Percentiles rank a stretch among this genome's conserved stretches.
phyloP scores from a whole-genome alignment of 2,797 vertebrate genomes.

The Columba guinea region DNA sequence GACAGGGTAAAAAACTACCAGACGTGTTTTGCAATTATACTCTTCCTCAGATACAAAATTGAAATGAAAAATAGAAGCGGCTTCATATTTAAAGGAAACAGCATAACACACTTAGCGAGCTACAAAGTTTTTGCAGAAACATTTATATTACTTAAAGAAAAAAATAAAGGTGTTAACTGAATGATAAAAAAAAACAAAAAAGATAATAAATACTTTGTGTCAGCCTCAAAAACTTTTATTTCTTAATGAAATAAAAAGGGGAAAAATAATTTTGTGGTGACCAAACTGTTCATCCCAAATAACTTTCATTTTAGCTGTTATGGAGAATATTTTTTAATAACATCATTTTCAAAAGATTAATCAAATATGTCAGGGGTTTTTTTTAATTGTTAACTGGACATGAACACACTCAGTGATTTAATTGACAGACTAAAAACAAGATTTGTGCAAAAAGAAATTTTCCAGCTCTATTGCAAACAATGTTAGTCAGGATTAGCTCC shows the following conservation, averaged over 20 bases:
- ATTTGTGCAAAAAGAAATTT: neutral
- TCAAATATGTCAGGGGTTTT: neutral
- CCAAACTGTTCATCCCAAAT: neutral
- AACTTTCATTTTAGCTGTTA: neutral
- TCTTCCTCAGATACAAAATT: neutral
- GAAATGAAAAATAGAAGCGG: neutral
- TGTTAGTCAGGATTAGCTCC: neutral
- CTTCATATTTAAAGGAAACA: neutral
- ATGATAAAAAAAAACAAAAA: neutral
- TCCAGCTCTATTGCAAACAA: neutral
- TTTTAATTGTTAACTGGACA: neutral
- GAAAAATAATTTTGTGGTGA: neutral
- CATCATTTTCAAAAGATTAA: neutral
- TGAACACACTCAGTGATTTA: neutral
- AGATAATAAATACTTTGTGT: neutral
- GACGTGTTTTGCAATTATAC: neutral
- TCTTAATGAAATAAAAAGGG: neutral
- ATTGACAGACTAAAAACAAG: fast-evolving
- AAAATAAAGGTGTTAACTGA: neutral
- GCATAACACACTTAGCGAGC: neutral
- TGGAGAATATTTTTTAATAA: neutral
- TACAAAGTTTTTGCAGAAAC: neutral
- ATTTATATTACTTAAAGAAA: neutral
- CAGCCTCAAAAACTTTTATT: neutral
- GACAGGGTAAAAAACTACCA: fast-evolving